Evolutionary conservation across 2,888 invertebrate species (phyloP).

Genomic region (Catocala sponsa): DNA sequence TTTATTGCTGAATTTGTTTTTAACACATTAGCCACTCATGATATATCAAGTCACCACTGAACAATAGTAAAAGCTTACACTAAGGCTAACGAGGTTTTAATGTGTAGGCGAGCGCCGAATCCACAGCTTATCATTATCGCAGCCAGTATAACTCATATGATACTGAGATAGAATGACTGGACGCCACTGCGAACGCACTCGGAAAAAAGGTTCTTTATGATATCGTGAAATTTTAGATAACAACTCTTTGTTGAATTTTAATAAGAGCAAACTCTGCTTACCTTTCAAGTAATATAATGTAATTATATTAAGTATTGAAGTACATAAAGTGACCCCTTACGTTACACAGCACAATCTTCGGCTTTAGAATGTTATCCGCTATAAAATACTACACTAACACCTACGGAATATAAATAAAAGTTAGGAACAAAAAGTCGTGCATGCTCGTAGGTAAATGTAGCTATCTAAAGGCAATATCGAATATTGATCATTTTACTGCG

Average conservation of each 20-base stretch:
- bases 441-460: conserved; percentile 50
- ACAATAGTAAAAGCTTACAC: conserved; percentile 67
- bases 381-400: conserved; percentile 3
- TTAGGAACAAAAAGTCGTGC: conserved; percentile 45
- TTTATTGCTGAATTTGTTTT: conserved; percentile 5
- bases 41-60: conserved; percentile 57
- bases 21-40: conserved; percentile 23
- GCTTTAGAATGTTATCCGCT: background rate
- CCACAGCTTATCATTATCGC: conserved; percentile 78
- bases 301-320: background rate
- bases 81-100: conserved; percentile 84
- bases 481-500: conserved; percentile 85
- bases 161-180: conserved; percentile 67
- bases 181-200: conserved; percentile 52
- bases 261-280: conserved; percentile 30
- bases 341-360: background rate
- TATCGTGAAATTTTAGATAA: conserved; percentile 37
- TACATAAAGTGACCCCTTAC: background rate
- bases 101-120: conserved; percentile 70
- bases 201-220: conserved; percentile 43
- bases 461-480: conserved; percentile 75
- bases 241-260: conserved; percentile 38
- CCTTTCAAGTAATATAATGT: conserved; percentile 2
- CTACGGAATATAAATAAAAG: conserved; percentile 17
- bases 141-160: conserved; percentile 75